Evolutionary conservation across 2,888 invertebrate genomes (phyloP).

Genomic region (Diplolepis rosae): DNA sequence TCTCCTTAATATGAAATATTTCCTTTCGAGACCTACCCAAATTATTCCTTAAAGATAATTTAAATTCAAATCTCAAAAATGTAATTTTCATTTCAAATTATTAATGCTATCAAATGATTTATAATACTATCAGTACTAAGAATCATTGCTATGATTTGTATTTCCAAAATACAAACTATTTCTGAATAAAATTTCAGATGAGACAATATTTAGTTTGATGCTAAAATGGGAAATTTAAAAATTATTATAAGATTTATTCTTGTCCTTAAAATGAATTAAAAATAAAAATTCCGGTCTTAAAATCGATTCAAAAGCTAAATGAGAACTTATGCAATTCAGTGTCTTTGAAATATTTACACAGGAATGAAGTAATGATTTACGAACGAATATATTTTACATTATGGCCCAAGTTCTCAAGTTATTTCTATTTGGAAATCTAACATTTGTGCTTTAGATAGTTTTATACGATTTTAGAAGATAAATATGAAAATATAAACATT

Average conservation of each 20-base stretch:
- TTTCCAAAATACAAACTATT: too few species aligned
- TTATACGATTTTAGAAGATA: not conserved
- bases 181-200: too few species aligned
- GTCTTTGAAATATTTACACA: not conserved
- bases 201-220: not conserved
- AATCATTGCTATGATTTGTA: too few species aligned
- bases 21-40: not conserved
- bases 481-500: not conserved
- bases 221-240: not conserved
- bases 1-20: not conserved
- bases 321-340: not conserved
- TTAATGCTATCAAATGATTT: too few species aligned
- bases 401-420: conserved; percentile 12
- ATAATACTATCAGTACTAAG: too few species aligned
- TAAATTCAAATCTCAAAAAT: too few species aligned
- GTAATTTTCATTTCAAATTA: too few species aligned
- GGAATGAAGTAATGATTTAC: conserved; percentile 4
- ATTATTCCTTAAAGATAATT: too few species aligned
- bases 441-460: conserved; percentile 11
- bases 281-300: not conserved
- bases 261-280: not conserved
- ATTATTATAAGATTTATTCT: not conserved
- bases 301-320: not conserved
- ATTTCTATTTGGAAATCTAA: conserved; percentile 9
- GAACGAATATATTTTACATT: conserved; percentile 10